Conservation (phyloP, 2,113 vertebrate genomes). For the Ptychochromis oligacanthus region DNA sequence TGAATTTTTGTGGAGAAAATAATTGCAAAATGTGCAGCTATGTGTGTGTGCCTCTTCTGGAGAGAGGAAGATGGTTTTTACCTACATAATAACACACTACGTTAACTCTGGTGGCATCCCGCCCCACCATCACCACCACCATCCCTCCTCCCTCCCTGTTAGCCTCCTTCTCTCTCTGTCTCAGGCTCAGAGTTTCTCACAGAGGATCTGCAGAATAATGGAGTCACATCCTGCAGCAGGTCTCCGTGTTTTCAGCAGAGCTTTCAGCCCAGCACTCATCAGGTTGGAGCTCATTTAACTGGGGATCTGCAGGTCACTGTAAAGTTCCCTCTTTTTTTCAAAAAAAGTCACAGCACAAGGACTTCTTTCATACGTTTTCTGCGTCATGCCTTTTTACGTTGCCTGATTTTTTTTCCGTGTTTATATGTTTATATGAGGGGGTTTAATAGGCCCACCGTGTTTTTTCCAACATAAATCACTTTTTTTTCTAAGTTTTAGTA, state of each 20-base stretch:
- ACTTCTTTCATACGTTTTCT: slow-evolving; percentile 61
- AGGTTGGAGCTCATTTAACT: slow-evolving; percentile 25
- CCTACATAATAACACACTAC: slow-evolving; percentile 71
- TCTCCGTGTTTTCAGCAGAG: slow-evolving; percentile 36
- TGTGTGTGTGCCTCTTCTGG: slow-evolving; percentile 9
- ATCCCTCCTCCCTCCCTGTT: slow-evolving; percentile 38
- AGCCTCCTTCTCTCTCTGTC: slow-evolving; percentile 32
- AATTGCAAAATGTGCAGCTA: slow-evolving; percentile 23
- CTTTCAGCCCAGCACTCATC: slow-evolving; percentile 3
- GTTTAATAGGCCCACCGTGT: slow-evolving; percentile 43
- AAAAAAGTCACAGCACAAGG: slow-evolving; percentile 43
- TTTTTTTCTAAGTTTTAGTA: slow-evolving; percentile 24
- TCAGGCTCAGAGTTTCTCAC: slow-evolving; percentile 36
- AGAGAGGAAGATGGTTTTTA: slow-evolving; percentile 60
- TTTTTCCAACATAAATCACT: slow-evolving; percentile 61
- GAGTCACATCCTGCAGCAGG: slow-evolving; percentile 53
- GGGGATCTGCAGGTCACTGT: slow-evolving; percentile 35
- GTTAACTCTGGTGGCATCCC: slow-evolving; percentile 60
- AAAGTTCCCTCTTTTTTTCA: slow-evolving; percentile 8
- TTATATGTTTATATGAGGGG: slow-evolving; percentile 60
- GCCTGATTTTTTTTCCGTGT: slow-evolving; percentile 50
- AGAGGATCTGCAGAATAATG: slow-evolving; percentile 55
- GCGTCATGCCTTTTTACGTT: slow-evolving; percentile 50
- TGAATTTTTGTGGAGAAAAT: slow-evolving; percentile 55
- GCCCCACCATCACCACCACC: slow-evolving; percentile 43